phyloP scores from a whole-genome alignment of 2,888 invertebrate species.

The Cryptus viduatorius region DNA sequence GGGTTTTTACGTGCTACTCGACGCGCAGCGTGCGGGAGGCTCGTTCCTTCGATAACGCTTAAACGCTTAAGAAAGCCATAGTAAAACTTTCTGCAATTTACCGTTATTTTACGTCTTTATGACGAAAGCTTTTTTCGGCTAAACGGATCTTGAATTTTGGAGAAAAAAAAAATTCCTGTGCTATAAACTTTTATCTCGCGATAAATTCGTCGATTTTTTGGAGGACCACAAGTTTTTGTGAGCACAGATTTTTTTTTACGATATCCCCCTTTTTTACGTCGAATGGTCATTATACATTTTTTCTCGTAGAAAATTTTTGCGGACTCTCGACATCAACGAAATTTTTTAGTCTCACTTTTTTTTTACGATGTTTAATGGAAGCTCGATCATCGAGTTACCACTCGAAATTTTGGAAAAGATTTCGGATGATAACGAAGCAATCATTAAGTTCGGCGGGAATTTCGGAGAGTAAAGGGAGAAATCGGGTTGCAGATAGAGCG shows the following conservation, averaged over 20 bases:
- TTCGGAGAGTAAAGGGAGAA: constrained; percentile 25
- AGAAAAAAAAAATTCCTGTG: neutral
- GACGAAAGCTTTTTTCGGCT: neutral
- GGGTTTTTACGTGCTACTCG: neutral
- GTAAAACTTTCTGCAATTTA: no score
- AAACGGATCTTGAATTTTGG: neutral
- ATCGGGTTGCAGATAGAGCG: neutral
- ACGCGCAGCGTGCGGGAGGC: neutral
- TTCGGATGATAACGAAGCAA: constrained; percentile 8
- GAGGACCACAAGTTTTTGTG: no score
- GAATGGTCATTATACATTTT: neutral
- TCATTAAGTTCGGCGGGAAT: neutral
- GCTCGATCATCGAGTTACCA: no score
- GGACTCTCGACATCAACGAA: neutral
- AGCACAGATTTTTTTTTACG: neutral
- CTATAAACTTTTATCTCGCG: neutral
- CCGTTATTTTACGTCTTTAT: neutral
- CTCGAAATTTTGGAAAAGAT: neutral
- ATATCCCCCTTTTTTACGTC: neutral
- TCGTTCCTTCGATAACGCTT: neutral
- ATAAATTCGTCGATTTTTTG: neutral
- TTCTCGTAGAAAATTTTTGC: no score
- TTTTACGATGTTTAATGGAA: neutral
- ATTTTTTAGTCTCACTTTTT: neutral
- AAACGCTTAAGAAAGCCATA: neutral